These are phyloP conservation scores for Neuroscelio doddi DNA, from an alignment of 2,888 invertebrate species.

Conservation along the genomic window DNA sequence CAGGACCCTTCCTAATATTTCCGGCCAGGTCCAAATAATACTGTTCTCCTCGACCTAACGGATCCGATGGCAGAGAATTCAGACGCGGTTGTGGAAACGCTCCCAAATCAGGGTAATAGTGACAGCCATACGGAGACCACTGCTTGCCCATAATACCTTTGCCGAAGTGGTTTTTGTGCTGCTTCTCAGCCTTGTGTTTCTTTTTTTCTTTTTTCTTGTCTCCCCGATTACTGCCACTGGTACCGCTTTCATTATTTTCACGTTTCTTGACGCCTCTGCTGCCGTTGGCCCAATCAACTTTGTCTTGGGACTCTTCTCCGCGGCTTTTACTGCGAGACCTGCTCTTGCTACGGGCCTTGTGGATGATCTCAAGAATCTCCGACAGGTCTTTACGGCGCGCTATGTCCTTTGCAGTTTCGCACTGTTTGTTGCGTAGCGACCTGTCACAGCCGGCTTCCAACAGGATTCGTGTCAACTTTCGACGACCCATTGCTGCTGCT, in stretches of 20 bases:
- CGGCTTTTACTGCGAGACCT: conserved; percentile 60
- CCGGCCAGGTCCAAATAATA: conserved; percentile 96
- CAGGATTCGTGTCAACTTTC: conserved; percentile 92
- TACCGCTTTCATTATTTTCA: conserved; percentile 73
- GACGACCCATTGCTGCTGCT: conserved; percentile 92
- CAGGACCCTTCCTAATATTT: conserved; percentile 94
- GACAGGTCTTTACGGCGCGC: conserved; percentile 88
- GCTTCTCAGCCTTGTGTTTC: conserved; percentile 62
- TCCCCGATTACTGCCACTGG: conserved; percentile 74
- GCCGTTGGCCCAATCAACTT: conserved; percentile 47
- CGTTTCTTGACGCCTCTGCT: conserved; percentile 64
- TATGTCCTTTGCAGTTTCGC: conserved; percentile 92
- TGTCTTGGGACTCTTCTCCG: conserved; percentile 51
- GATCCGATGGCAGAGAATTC: conserved; percentile 89
- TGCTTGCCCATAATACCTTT: conserved; percentile 64
- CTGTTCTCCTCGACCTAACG: conserved; percentile 90
- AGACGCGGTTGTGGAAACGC: conserved; percentile 89
- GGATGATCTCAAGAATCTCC: conserved; percentile 87
- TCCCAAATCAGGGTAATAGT: conserved; percentile 89
- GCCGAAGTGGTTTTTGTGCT: conserved; percentile 73
- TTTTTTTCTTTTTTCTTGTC: conserved; percentile 67
- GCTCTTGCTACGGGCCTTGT: conserved; percentile 64
- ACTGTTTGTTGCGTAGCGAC: conserved; percentile 85
- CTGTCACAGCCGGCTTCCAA: conserved; percentile 88
- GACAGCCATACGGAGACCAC: conserved; percentile 95